phyloP scores from a whole-genome alignment of 2,797 vertebrate genomes.

The Molothrus ater region DNA sequence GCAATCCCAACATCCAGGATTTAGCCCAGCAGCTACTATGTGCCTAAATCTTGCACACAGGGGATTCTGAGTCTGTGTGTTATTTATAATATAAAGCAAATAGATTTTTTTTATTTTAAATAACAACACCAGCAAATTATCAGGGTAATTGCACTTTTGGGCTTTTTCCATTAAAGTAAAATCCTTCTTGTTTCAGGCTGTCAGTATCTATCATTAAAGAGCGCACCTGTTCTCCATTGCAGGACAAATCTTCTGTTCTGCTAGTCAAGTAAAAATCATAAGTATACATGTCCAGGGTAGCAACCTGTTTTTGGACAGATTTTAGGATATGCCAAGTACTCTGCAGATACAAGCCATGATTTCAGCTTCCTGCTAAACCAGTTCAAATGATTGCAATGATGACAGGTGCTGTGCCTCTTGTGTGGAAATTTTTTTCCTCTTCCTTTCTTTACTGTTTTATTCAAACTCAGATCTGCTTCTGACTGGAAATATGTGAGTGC shows the following conservation, averaged over 20 bases:
- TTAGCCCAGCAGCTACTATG: neutral
- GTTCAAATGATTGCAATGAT: neutral
- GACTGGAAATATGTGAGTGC: neutral
- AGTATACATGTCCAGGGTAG: neutral
- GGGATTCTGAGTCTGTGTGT: neutral
- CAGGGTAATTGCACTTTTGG: neutral
- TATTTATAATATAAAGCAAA: neutral
- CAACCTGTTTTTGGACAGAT: neutral
- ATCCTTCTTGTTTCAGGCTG: neutral
- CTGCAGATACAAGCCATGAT: neutral
- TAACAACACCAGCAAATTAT: neutral
- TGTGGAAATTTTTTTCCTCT: neutral
- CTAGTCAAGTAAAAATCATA: neutral
- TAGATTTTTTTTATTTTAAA: neutral
- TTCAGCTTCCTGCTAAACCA: neutral
- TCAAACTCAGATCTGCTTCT: neutral
- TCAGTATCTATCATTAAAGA: neutral
- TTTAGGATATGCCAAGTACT: neutral
- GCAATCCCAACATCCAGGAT: neutral
- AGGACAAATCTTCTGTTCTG: neutral
- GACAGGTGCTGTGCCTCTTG: accelerated
- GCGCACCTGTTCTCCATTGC: neutral
- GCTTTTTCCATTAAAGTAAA: neutral
- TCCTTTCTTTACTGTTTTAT: neutral
- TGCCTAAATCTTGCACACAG: neutral